phyloP scores from a whole-genome alignment of 2,113 vertebrate genomes.

The Apteryx owenii region DNA sequence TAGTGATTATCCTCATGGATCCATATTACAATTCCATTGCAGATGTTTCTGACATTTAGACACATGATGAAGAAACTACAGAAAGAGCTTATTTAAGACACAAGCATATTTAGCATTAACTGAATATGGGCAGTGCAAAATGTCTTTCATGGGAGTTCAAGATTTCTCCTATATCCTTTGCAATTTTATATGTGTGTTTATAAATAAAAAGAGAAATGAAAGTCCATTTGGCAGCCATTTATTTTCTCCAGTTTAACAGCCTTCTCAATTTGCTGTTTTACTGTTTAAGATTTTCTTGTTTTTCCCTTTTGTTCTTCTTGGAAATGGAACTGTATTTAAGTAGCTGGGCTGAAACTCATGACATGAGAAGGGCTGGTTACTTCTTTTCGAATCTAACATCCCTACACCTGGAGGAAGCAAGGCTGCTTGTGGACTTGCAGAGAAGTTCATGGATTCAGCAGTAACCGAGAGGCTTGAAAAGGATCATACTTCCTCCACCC shows the following conservation, averaged over 20 bases:
- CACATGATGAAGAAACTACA: constrained; percentile 58
- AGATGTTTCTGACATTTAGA: constrained; percentile 77
- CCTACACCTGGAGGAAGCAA: background rate
- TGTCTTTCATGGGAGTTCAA: constrained; percentile 63
- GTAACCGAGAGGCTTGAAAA: background rate
- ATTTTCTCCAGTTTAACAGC: constrained; percentile 65
- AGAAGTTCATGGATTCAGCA: background rate
- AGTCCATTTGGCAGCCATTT: constrained; percentile 67
- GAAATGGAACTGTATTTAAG: constrained; percentile 10
- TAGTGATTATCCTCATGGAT: constrained; percentile 73
- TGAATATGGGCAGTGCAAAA: constrained; percentile 58
- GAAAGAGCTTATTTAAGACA: constrained; percentile 66
- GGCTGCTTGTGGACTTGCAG: background rate
- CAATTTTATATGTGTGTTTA: constrained; percentile 63
- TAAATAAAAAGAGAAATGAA: constrained; percentile 73
- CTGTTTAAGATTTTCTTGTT: constrained; percentile 22
- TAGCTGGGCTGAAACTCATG: constrained; percentile 33
- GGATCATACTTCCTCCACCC: background rate
- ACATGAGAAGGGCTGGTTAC: background rate
- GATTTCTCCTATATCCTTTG: constrained; percentile 34
- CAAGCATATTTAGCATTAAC: constrained; percentile 74
- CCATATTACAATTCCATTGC: constrained; percentile 65
- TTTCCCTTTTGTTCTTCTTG: constrained; percentile 45
- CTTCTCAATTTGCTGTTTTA: constrained; percentile 65
- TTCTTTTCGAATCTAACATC: background rate